These are phyloP conservation scores for Andrena trimmerana DNA, from an alignment of 2,888 invertebrate genomes.

Conservation along the genomic window DNA sequence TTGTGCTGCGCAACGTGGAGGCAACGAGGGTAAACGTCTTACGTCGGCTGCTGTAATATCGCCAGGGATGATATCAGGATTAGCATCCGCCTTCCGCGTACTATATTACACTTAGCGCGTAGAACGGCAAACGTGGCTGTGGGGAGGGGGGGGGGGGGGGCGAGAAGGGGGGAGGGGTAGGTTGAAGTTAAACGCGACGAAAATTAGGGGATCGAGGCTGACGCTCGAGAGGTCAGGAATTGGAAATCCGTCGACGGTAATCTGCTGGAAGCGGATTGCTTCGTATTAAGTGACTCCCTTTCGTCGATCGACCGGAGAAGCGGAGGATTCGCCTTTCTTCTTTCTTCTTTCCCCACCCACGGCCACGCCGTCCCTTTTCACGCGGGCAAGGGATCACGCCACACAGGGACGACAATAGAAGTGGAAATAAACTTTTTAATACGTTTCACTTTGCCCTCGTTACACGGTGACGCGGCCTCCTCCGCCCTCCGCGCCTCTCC, in stretches of 20 bases:
- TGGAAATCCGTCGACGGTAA: slow-evolving; percentile 34
- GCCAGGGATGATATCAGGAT: slow-evolving; percentile 52
- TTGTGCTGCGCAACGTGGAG: slow-evolving; percentile 37
- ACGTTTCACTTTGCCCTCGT: slow-evolving; percentile 47
- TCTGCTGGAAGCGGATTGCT: slow-evolving; percentile 32
- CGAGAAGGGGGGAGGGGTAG: not conserved
- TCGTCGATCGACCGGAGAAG: slow-evolving; percentile 18
- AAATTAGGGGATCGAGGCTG: slow-evolving; percentile 34
- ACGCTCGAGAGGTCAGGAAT: slow-evolving; percentile 23
- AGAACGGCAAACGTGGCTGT: slow-evolving; percentile 7
- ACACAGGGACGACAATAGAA: slow-evolving; percentile 38
- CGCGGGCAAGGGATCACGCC: not conserved
- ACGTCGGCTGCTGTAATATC: slow-evolving; percentile 46
- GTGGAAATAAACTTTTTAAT: slow-evolving; percentile 62
- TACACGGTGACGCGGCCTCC: slow-evolving; percentile 24
- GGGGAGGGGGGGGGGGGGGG: not conserved
- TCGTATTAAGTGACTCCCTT: slow-evolving; percentile 13
- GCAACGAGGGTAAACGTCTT: slow-evolving; percentile 52
- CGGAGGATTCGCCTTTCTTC: slow-evolving; percentile 2
- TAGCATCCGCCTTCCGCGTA: slow-evolving; percentile 23
- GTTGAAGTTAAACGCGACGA: slow-evolving; percentile 45
- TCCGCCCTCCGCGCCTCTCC: not conserved
- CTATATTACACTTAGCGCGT: slow-evolving; percentile 41
- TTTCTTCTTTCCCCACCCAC: not conserved
- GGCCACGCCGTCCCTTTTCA: not conserved